Evolutionary conservation across 2,888 invertebrate genomes (phyloP).

Genomic region (Bunonema sp.): DNA sequence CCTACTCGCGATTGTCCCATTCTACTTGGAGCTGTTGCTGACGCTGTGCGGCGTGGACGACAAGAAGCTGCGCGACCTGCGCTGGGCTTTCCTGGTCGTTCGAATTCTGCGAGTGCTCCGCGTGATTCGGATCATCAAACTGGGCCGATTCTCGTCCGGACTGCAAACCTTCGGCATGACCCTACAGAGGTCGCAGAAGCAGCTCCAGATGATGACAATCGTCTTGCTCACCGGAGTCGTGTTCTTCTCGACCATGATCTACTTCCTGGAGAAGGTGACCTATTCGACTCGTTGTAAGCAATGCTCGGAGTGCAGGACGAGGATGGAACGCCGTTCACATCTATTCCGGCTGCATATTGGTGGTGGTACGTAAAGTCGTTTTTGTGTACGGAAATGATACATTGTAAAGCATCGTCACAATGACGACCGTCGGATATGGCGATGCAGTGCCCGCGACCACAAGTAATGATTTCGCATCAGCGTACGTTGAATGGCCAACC

Average conservation of each 20-base stretch:
- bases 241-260: constrained; percentile 43
- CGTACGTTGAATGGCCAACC: neutral
- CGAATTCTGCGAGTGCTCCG: constrained; percentile 33
- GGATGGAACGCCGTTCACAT: constrained; percentile 36
- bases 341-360: constrained; percentile 44
- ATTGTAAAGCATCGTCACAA: constrained; percentile 34
- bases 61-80: constrained; percentile 33
- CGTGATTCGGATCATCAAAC: constrained; percentile 40
- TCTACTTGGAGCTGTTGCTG: constrained; percentile 38
- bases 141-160: constrained; percentile 34
- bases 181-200: constrained; percentile 36
- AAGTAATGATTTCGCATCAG: constrained; percentile 11
- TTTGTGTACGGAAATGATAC: neutral
- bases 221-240: constrained; percentile 42
- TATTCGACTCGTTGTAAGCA: neutral
- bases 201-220: constrained; percentile 40
- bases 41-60: constrained; percentile 41
- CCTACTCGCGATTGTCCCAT: constrained; percentile 39
- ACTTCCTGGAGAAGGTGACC: constrained; percentile 36
- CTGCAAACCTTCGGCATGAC: constrained; percentile 44
- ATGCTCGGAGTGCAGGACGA: constrained; percentile 12
- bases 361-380: constrained; percentile 20
- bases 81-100: constrained; percentile 43
- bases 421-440: constrained; percentile 43
- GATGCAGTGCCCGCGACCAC: constrained; percentile 39